Percentiles rank a stretch among this genome's conserved stretches.
Conservation (phyloP, 2,113 vertebrate genomes). For the Pantherophis guttatus region DNA sequence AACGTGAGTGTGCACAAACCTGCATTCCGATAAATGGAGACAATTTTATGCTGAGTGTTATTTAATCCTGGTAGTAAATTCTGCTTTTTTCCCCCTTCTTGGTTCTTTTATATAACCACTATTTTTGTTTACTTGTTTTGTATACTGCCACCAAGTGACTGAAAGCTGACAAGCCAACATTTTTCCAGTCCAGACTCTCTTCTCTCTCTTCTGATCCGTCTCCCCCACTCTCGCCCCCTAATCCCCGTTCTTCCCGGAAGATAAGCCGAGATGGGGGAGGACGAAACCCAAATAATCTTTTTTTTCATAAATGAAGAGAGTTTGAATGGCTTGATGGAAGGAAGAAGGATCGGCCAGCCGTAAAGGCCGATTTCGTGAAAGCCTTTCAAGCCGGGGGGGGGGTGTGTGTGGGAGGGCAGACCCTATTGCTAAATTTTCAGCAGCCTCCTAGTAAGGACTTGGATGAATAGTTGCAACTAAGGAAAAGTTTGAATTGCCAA, state of each 20-base stretch:
- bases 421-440: not conserved
- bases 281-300: not conserved
- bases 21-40: not conserved
- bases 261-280: no score
- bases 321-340: not conserved
- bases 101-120: not conserved
- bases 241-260: not conserved
- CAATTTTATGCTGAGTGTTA: no score
- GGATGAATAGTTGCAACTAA: not conserved
- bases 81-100: no score
- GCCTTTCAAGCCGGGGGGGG: not conserved
- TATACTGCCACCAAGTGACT: slow-evolving; percentile 77
- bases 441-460: not conserved
- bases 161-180: slow-evolving; percentile 67
- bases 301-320: not conserved
- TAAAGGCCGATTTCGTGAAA: slow-evolving; percentile 9
- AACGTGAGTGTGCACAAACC: not conserved
- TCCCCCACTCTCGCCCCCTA: not conserved
- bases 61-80: not conserved
- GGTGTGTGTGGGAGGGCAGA: no score
- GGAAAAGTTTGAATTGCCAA: slow-evolving; percentile 13
- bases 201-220: not conserved
- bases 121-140: slow-evolving; percentile 70
- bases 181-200: not conserved
- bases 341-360: not conserved